Conservation (phyloP, 2,113 vertebrate genomes). For the Aptenodytes forsteri region DNA sequence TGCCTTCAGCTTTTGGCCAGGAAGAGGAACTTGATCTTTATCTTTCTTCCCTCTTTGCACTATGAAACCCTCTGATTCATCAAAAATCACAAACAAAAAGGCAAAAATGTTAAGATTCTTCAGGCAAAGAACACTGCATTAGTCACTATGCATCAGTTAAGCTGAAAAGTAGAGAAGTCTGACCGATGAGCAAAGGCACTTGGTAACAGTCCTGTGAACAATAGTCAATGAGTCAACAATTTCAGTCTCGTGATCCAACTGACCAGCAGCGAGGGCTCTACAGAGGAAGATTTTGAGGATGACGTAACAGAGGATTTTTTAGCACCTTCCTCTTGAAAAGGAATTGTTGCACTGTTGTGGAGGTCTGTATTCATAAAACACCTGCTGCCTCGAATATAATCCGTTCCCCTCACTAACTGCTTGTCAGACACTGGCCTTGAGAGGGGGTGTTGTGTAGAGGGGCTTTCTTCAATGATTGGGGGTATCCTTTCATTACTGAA, state of each 20-base stretch:
- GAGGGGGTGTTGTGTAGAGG: conserved; percentile 72
- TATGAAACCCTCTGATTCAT: background rate
- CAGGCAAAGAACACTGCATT: background rate
- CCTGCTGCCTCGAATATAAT: conserved; percentile 89
- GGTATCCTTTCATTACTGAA: conserved; percentile 94
- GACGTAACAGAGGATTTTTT: conserved; percentile 70
- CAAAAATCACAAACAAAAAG: background rate
- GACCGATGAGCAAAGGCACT: conserved; percentile 71
- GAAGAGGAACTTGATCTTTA: background rate
- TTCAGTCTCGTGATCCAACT: conserved; percentile 89
- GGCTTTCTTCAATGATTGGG: conserved; percentile 85
- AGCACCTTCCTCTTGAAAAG: conserved; percentile 83
- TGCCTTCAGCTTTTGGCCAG: background rate
- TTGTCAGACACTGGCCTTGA: conserved; percentile 77
- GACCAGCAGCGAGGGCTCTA: conserved; percentile 86
- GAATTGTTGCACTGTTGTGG: conserved; percentile 88
- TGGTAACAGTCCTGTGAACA: conserved; percentile 39
- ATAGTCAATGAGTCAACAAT: conserved; percentile 88
- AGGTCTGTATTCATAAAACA: conserved; percentile 84
- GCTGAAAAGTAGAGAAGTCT: background rate
- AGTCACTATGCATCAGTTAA: conserved; percentile 61
- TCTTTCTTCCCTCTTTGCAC: background rate
- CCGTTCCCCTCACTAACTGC: conserved; percentile 83
- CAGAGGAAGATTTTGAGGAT: conserved; percentile 54
- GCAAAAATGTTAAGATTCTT: background rate